Base-by-base conservation (phyloP, 2,888 invertebrate genomes). In the Calephelis perditalis region DNA sequence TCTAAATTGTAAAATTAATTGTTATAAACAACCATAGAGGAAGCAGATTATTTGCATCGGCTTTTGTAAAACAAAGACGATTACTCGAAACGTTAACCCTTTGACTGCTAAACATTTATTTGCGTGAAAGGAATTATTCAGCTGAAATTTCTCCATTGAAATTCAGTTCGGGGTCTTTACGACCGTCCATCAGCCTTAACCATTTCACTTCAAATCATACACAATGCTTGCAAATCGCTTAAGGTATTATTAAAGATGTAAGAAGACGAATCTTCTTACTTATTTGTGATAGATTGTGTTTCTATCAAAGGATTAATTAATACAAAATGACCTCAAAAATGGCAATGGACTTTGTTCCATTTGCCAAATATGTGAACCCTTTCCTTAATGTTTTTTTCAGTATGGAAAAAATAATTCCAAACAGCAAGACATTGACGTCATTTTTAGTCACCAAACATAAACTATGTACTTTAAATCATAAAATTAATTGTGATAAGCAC, bases 31-130 rank as follows among this genome's bases (percentile, higher is more conserved):
- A 49, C 49, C 12, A 8, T 9, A 12, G 26, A 15, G 12, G 47
- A 47, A 47, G 47, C 8, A 26, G 26, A 47, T 26, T 47, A 47
- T 47, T 47, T 47, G 47, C 47, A 40, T 58, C 37, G 11, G 47
- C 40, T 36, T 37, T 58, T 47, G 36, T 47, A 47, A 15, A 58
- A 47, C 36, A 57, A 57, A 35, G 7, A 12, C 47, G 37, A 47
- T 47, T 47, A 15, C 47, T 47, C 15, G 47, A 43, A 58, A 57
- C 49, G 56, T 56, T 60, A 46, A 63, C 57, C 63, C 58, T 62
- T 58, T 12, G 62, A 60, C 37, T 52, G 49, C 15, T 60, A 60
- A 63, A 56, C 60, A 55, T 58, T 58, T 54, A 52, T 58, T 56
- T 36, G 56, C 35, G 37, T 55, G 55, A 55, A 55, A 36, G 55